Evolutionary conservation across 92 coral and sea anemone genomes (phyloP).

Genomic region (Hydrozoanthus gracilis): DNA sequence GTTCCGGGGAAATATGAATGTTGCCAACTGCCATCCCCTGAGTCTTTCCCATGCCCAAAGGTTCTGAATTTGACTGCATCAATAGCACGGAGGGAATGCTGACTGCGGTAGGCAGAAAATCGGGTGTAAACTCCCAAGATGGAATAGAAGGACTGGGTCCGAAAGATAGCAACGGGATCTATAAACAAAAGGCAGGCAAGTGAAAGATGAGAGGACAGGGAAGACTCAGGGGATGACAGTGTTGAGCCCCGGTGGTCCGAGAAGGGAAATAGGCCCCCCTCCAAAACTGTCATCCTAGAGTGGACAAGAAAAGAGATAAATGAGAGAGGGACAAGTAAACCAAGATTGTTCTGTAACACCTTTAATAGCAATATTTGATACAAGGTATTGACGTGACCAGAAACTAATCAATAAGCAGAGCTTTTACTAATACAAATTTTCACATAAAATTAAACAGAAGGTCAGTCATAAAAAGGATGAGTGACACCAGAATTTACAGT

Average conservation of each 20-base stretch:
- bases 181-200: too few relatives aligned
- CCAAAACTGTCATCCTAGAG: conserved; percentile 38
- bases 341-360: too few relatives aligned
- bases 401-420: too few relatives aligned
- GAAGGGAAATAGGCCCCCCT: not conserved
- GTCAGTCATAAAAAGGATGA: too few relatives aligned
- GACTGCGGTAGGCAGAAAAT: not conserved
- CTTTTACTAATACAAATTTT: too few relatives aligned
- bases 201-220: not conserved
- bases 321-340: too few relatives aligned
- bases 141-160: not conserved
- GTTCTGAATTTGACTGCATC: not conserved
- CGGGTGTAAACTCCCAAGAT: not conserved
- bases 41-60: not conserved
- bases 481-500: too few relatives aligned
- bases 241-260: conserved; percentile 32
- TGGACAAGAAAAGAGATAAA: not conserved
- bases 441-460: too few relatives aligned
- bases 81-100: not conserved
- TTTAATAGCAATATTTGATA: too few relatives aligned
- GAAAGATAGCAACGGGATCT: too few relatives aligned
- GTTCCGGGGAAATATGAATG: not conserved
- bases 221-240: conserved; percentile 29
- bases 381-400: too few relatives aligned
- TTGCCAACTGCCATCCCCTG: not conserved